Evolutionary conservation across 2,113 vertebrate genomes (phyloP).

Genomic region (Lontra canadensis): DNA sequence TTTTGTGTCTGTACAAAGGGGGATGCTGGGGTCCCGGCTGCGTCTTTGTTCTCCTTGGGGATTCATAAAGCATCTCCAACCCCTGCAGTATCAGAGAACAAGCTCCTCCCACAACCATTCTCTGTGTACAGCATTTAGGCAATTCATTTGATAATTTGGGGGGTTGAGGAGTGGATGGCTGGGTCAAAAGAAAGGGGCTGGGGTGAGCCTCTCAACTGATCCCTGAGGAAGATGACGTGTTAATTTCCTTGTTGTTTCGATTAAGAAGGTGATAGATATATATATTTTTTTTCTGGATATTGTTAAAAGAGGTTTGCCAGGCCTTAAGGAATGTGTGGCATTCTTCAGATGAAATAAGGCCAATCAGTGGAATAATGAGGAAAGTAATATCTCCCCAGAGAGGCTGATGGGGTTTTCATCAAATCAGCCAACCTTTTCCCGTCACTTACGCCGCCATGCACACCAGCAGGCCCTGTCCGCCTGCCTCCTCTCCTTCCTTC

Average conservation of each 20-base stretch:
- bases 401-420: slow-evolving; percentile 92
- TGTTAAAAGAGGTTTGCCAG: slow-evolving; percentile 87
- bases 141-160: slow-evolving; percentile 57
- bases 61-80: slow-evolving; percentile 67
- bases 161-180: not conserved
- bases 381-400: slow-evolving; percentile 94
- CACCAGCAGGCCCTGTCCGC: slow-evolving; percentile 80
- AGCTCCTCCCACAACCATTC: not conserved
- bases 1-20: slow-evolving; percentile 61
- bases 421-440: slow-evolving; percentile 92
- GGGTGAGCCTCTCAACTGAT: slow-evolving; percentile 53
- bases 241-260: slow-evolving; percentile 86
- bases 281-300: slow-evolving; percentile 84
- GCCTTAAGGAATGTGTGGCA: slow-evolving; percentile 86
- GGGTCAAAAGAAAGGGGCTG: not conserved
- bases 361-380: slow-evolving; percentile 96
- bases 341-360: slow-evolving; percentile 94
- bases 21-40: slow-evolving; percentile 54
- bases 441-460: slow-evolving; percentile 86
- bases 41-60: slow-evolving; percentile 75
- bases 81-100: slow-evolving; percentile 47
- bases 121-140: not conserved
- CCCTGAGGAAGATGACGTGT: slow-evolving; percentile 78
- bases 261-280: slow-evolving; percentile 84
- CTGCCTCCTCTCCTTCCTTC: slow-evolving; percentile 78